These are phyloP conservation scores for Rhaphigaster nebulosa DNA, from an alignment of 2,888 invertebrate species.

Conservation along the genomic window DNA sequence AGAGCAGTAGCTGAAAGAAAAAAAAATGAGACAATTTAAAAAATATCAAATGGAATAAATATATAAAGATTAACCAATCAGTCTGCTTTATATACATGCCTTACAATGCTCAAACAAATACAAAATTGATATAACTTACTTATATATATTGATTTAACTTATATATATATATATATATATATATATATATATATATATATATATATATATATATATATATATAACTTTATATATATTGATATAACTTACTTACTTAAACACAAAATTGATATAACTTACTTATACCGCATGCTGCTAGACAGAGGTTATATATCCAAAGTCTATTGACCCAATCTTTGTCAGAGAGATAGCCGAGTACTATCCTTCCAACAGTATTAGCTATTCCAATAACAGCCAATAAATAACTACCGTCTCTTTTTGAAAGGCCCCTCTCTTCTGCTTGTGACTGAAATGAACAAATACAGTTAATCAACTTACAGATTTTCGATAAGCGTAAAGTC, in stretches of 20 bases:
- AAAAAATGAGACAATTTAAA: not conserved
- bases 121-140: constrained; percentile 73
- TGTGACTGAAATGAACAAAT: constrained; percentile 52
- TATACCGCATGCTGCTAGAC: constrained; percentile 89
- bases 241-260: too few species aligned
- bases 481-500: not conserved
- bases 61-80: not conserved
- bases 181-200: too few species aligned
- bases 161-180: too few species aligned
- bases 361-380: constrained; percentile 90
- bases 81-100: not conserved
- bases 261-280: constrained; percentile 73
- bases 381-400: constrained; percentile 86
- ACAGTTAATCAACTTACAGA: not conserved
- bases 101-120: not conserved
- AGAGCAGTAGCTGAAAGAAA: constrained; percentile 80
- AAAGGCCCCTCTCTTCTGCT: constrained; percentile 69
- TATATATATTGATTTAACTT: too few species aligned
- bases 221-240: too few species aligned
- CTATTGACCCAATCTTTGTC: constrained; percentile 94
- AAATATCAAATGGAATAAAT: too few species aligned
- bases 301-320: constrained; percentile 88
- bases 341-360: constrained; percentile 87
- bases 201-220: too few species aligned
- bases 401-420: constrained; percentile 75